phyloP scores from a whole-genome alignment of 2,888 invertebrate species.

The Oscheius onirici region DNA sequence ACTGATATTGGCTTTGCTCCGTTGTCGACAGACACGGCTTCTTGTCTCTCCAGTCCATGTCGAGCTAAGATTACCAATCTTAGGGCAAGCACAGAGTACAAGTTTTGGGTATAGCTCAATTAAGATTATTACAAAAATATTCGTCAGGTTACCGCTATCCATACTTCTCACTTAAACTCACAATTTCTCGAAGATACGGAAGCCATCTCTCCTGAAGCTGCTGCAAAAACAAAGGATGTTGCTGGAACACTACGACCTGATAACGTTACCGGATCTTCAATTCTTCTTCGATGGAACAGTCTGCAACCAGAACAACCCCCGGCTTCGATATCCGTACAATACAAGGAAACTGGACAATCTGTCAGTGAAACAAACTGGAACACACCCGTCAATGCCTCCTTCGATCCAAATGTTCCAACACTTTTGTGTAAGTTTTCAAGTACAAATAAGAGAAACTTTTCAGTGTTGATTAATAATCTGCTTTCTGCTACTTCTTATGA shows the following conservation, averaged over 20 bases:
- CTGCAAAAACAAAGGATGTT: constrained; percentile 63
- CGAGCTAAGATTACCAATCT: constrained; percentile 67
- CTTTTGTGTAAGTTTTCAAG: constrained; percentile 21
- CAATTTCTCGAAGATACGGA: constrained; percentile 65
- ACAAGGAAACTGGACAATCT: constrained; percentile 55
- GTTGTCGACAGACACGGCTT: constrained; percentile 56
- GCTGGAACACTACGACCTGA: constrained; percentile 68
- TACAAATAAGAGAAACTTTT: background rate
- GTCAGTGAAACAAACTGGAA: constrained; percentile 62
- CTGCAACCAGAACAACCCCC: constrained; percentile 64
- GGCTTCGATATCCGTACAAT: constrained; percentile 60
- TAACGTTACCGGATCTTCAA: constrained; percentile 65
- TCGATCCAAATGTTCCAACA: constrained; percentile 52
- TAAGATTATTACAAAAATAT: background rate
- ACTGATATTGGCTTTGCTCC: constrained; percentile 37
- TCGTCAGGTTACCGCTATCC: constrained; percentile 64
- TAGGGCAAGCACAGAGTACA: constrained; percentile 66
- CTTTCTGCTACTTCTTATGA: constrained; percentile 69
- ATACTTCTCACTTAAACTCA: constrained; percentile 60
- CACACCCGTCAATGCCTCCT: constrained; percentile 61
- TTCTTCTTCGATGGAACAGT: constrained; percentile 65
- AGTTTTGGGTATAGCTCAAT: constrained; percentile 63
- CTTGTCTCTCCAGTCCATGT: constrained; percentile 65
- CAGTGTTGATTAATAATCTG: constrained; percentile 35
- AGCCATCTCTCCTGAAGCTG: constrained; percentile 63